phyloP scores from a whole-genome alignment of 2,113 vertebrate species.

The Mustelus asterias region DNA sequence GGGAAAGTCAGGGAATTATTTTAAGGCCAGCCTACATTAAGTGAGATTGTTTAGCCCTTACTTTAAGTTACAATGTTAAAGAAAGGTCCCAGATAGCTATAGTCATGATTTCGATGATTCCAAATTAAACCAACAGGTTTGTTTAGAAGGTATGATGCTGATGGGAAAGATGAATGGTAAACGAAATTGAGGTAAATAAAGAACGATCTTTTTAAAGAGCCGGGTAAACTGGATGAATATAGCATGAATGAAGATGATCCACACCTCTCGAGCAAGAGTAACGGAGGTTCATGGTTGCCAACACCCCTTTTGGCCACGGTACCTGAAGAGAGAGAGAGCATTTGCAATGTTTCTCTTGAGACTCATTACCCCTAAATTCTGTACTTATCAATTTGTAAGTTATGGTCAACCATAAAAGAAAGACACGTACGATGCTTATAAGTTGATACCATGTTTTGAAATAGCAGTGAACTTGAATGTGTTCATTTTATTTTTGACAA shows the following conservation, averaged over 20 bases:
- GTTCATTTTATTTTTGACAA: neutral
- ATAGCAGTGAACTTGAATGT: neutral
- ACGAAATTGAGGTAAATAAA: no score
- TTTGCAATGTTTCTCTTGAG: neutral
- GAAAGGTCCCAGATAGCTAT: neutral
- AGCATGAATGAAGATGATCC: no score
- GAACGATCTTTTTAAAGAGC: no score
- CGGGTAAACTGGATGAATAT: no score
- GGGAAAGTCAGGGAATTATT: neutral
- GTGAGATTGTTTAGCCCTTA: neutral
- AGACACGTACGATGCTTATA: no score
- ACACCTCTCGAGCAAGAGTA: no score
- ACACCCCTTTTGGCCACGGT: no score
- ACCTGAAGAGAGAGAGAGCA: no score
- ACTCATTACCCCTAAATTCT: neutral
- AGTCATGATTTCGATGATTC: neutral
- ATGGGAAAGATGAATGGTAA: no score
- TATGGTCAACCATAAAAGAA: neutral
- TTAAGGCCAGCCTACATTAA: neutral
- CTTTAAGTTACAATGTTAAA: neutral
- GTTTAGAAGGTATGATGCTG: neutral
- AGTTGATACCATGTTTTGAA: neutral
- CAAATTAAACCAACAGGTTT: neutral
- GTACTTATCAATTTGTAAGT: neutral
- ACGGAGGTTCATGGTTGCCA: no score